Base-by-base conservation (phyloP, 2,888 invertebrate species). In the Listrodromus nycthemerus region DNA sequence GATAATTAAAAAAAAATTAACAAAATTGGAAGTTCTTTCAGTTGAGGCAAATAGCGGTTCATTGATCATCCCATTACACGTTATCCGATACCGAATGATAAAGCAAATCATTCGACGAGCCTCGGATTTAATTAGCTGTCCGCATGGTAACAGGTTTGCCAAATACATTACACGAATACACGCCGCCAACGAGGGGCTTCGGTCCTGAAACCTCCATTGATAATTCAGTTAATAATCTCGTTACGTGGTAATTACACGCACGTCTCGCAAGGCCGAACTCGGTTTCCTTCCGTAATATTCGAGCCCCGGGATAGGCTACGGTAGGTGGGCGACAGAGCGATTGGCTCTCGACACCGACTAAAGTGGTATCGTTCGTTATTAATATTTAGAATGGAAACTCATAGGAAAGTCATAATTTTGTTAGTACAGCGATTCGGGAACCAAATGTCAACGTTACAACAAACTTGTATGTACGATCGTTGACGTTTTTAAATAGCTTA, bases 251-350 rank as follows among this genome's bases (percentile, higher is more conserved):
- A 77, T 83, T 69, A 77, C 73, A 80, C 55, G 37, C 71, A 73
- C 67, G 63, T 74, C 80, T 58, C 61, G 55, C 55, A 58, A 65
- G 58, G 58, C 67, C 77, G 61, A 66, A 67, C 73, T 83, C 67
- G 63, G 71, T 71, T 80, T 45, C 80, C 67, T 52, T 67, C 66
- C 45, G 80, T 73, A 80, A 80, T 73, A 80, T 83, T 74, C 77
- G 48, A 63, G 21, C 50, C 52, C 37, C 13, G 70, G 52, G 52
- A 30, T 19, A 48, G 8, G 69, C 13, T 24, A n/a, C 33, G 52
- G 52, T 19, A 55, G 27, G 33, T 33, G 69, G 33, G 50, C 27
- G 69, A 52, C 4, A 30, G 52, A 52, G 21, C 55, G 37, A 21
- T 55, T 24, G 24, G 50, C 33, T 70, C 70, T 33, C 21, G 37